These are phyloP conservation scores for Hylaeus volcanicus DNA, from an alignment of 1,140 invertebrate genomes.

Conservation along the genomic window DNA sequence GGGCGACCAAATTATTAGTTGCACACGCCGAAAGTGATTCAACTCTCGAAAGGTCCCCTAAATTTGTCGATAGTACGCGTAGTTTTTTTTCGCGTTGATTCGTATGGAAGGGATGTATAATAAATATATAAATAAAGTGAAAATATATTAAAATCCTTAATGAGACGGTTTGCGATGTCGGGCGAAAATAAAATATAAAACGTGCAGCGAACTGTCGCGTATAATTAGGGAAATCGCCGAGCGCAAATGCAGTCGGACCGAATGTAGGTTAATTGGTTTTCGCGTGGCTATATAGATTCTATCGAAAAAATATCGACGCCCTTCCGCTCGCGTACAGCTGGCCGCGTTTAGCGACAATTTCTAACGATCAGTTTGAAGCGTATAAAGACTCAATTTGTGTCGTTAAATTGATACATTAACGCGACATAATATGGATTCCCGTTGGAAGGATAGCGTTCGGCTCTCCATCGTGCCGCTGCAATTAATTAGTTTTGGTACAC, in stretches of 20 bases:
- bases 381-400: slow-evolving; percentile 10
- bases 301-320: slow-evolving; percentile 16
- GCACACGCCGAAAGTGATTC: no score
- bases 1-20: no score
- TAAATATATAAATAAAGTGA: neutral
- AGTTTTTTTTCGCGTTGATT: no score
- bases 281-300: slow-evolving; percentile 28
- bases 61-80: no score
- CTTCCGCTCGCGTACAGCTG: slow-evolving; percentile 4
- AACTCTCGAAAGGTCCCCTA: no score
- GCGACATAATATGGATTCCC: neutral
- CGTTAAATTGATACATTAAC: slow-evolving; percentile 14
- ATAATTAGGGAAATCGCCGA: slow-evolving; percentile 37
- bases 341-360: slow-evolving; percentile 24
- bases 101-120: no score
- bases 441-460: neutral
- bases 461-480: neutral
- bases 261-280: slow-evolving; percentile 65
- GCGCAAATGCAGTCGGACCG: slow-evolving; percentile 26
- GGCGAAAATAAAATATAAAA: slow-evolving; percentile 43
- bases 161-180: neutral
- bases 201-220: slow-evolving; percentile 8
- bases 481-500: slow-evolving; percentile 25
- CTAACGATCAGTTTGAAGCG: slow-evolving; percentile 38
- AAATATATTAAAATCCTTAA: neutral